Base-by-base conservation (phyloP, 2,113 vertebrate genomes). In the Hippocampus zosterae region DNA sequence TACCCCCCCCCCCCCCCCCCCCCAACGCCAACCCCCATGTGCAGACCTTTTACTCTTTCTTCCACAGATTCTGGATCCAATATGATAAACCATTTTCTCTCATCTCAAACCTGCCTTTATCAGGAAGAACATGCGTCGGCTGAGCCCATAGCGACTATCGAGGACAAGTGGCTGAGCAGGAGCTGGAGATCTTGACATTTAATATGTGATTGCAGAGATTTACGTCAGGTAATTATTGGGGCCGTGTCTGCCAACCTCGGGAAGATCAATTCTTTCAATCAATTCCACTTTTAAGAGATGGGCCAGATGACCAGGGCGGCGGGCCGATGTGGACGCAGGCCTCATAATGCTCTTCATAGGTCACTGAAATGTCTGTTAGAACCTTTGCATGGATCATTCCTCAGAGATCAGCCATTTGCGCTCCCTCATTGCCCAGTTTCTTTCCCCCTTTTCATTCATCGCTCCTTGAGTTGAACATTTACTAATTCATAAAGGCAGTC, bases 231-330 rank as follows among this genome's bases (percentile, higher is more conserved):
- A 91, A 91, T 92, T 90, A 90, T 88, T 74, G 78, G 76, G 69
- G 76, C 86, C 80, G 65, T 86, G 88, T 90, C 88, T 89, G 88
- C 82, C 82, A 89, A 86, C 85, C 86, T 75, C 52, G 81, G 72
- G 70, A 84, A 82, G 87, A 92, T 92, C 91, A 92, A 92, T 92
- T 90, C 69, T 85, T 92, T 88, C 89, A 89, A 90, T 91, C 91
- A 91, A 91, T 91, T 90, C 82, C 82, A 86, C 87, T 91, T 92
- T 92, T 88, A 91, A 91, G 88, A 91, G 90, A 91, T 89, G 87
- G 88, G 79, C 87, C 85, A 88, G 87, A 89, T 91, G 90, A 89
- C 85, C 70, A 79, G 73, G 72, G 82, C 84, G 76, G 86, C 81
- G 82, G 83, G 80, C 81, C 76, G 53, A 74, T 74, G 80, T 72